A percentile compares a stretch with the other conserved stretches of the same genome.
phyloP scores from a whole-genome alignment of 2,113 vertebrate genomes.

The Sigmodon hispidus region DNA sequence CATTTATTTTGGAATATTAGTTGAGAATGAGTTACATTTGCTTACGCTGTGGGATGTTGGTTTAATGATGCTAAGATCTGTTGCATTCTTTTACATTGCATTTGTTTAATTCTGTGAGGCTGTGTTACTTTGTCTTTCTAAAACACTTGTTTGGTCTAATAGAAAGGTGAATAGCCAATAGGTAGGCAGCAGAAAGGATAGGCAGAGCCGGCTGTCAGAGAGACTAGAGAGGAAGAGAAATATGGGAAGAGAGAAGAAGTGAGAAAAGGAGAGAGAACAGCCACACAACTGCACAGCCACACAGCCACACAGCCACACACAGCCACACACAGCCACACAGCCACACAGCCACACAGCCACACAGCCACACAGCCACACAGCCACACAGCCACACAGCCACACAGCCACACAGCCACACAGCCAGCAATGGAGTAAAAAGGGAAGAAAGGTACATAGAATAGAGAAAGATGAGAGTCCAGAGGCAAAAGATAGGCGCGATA shows the following conservation, averaged over 20 bases:
- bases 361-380: no score
- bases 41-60: neutral
- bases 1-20: neutral
- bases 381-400: no score
- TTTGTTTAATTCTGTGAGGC: neutral
- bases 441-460: neutral
- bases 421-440: neutral
- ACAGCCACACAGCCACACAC: no score
- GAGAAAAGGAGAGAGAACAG: neutral
- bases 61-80: neutral
- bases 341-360: no score
- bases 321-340: no score
- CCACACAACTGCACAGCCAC: no score
- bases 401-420: no score
- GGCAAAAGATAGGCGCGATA: neutral
- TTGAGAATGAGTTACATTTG: neutral
- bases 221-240: neutral
- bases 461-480: neutral
- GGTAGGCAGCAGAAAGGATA: neutral
- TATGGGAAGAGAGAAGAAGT: neutral
- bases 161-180: neutral
- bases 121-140: no score
- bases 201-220: neutral
- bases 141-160: neutral
- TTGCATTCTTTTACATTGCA: neutral